Evolutionary conservation across 2,797 vertebrate genomes (phyloP).

Genomic region (Falco naumanni): DNA sequence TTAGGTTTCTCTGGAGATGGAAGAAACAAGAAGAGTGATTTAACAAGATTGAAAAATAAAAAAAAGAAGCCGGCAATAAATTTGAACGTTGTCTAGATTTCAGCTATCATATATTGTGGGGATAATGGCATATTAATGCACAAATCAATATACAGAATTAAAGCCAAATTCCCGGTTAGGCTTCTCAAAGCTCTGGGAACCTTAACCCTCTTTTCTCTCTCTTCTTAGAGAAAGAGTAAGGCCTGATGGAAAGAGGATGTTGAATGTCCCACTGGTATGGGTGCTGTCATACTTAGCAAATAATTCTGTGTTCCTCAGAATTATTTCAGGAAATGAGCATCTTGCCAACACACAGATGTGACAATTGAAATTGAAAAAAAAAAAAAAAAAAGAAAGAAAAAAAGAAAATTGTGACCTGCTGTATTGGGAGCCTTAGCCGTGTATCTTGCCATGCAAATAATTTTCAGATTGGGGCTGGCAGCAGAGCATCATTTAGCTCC

Average conservation of each 20-base stretch:
- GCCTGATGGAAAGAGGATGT: background rate
- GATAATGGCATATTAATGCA: constrained; percentile 58
- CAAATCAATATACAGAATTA: constrained; percentile 2
- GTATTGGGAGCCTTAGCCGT: background rate
- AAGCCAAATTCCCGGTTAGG: background rate
- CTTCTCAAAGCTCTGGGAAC: background rate
- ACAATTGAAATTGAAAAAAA: background rate
- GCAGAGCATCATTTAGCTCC: background rate
- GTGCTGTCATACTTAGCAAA: background rate
- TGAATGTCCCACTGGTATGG: background rate
- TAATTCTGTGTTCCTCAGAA: background rate
- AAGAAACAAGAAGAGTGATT: constrained; percentile 26
- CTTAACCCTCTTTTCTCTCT: background rate
- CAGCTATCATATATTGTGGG: background rate
- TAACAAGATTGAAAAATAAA: background rate
- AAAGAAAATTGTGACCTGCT: background rate
- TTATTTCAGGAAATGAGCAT: background rate
- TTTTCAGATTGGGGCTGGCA: background rate
- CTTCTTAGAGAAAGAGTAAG: background rate
- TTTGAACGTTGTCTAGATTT: background rate
- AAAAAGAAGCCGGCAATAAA: background rate
- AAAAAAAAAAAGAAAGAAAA: no score
- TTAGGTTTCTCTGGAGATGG: constrained; percentile 2
- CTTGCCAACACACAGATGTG: background rate
- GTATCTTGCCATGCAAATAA: rapidly evolving